A percentile compares a stretch with the other conserved stretches of the same genome.
Evolutionary conservation across 2,888 invertebrate genomes (phyloP).

Genomic region (Euspilapteryx auroguttella): DNA sequence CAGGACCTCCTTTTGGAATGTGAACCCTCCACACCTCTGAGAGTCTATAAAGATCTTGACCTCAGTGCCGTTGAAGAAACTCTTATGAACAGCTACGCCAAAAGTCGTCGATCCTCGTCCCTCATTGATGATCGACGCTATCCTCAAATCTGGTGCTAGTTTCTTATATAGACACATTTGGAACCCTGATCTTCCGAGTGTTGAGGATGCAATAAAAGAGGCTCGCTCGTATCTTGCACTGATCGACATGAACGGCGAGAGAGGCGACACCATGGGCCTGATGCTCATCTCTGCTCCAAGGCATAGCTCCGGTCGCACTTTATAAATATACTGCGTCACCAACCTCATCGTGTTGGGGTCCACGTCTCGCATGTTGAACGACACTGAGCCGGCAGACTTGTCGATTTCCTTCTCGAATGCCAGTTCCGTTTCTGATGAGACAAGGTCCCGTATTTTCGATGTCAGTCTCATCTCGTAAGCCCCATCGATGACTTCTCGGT

Average conservation of each 20-base stretch:
- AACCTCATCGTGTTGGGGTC: constrained; percentile 32
- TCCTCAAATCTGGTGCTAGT: constrained; percentile 28
- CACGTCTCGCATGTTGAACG: constrained; percentile 32
- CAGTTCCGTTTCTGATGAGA: constrained; percentile 42
- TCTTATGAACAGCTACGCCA: constrained; percentile 33
- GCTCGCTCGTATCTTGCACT: constrained; percentile 33
- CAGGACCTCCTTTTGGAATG: constrained; percentile 35
- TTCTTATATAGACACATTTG: constrained; percentile 40
- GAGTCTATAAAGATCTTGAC: constrained; percentile 46
- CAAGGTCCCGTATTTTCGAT: constrained; percentile 38
- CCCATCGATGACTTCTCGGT: constrained; percentile 27
- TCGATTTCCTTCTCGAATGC: constrained; percentile 28
- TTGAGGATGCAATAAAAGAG: constrained; percentile 28
- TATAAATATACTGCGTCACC: constrained; percentile 41
- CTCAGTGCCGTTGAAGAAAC: constrained; percentile 29
- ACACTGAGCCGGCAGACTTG: constrained; percentile 25
- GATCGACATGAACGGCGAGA: constrained; percentile 27
- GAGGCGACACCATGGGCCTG: constrained; percentile 23
- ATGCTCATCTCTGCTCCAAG: constrained; percentile 35
- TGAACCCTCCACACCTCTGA: constrained; percentile 42
- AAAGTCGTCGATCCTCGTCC: constrained; percentile 10
- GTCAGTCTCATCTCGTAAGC: constrained; percentile 31
- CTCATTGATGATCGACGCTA: constrained; percentile 37
- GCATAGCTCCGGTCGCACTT: constrained; percentile 24
- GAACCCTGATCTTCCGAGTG: constrained; percentile 29